A percentile compares a stretch with the other conserved stretches of the same genome.
These are phyloP conservation scores for Sparus aurata DNA, from an alignment of 2,797 vertebrate species.

Conservation along the genomic window DNA sequence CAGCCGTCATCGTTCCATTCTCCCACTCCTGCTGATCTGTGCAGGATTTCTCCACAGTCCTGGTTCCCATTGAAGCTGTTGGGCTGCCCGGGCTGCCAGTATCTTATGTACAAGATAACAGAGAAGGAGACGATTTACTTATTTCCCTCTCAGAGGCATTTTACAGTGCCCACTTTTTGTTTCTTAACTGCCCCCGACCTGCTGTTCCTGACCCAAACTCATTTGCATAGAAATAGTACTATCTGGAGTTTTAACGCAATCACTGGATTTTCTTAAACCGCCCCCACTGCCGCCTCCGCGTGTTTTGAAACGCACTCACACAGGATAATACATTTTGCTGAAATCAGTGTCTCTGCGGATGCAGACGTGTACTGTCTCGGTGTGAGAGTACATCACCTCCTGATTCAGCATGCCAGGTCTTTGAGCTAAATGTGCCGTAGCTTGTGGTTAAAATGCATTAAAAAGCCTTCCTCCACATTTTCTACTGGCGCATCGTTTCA, in stretches of 20 bases:
- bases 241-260: background rate
- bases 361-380: background rate
- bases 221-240: conserved; percentile 21
- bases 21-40: background rate
- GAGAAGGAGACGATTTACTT: background rate
- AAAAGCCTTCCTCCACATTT: background rate
- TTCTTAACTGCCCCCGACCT: background rate
- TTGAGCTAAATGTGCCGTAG: background rate
- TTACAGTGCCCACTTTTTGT: background rate
- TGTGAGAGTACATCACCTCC: background rate
- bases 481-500: background rate
- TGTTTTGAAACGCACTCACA: conserved; percentile 9
- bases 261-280: background rate
- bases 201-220: background rate
- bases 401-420: background rate
- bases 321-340: background rate
- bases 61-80: conserved; percentile 47
- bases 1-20: conserved; percentile 63
- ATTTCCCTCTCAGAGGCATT: background rate
- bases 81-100: conserved; percentile 61
- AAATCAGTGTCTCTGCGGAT: background rate
- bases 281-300: background rate
- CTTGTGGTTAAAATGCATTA: background rate
- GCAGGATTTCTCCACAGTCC: conserved; percentile 62
- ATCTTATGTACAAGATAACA: conserved; percentile 29